Conservation (phyloP, 2,888 invertebrate species). For the Nomada lathburiana region DNA sequence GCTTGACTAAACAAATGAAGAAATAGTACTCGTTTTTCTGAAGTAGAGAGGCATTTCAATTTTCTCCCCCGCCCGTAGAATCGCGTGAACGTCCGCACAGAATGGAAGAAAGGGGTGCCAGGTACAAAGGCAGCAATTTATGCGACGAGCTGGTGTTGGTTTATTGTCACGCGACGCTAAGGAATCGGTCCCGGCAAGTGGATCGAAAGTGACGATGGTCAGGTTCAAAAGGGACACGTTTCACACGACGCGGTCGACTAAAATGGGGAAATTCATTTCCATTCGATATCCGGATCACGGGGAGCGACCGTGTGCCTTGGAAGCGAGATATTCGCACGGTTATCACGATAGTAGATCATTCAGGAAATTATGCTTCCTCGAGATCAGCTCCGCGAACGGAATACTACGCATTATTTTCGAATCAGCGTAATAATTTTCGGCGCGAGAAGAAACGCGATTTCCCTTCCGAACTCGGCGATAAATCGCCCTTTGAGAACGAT, state of each 20-base stretch:
- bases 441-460: no score
- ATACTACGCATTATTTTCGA: background rate
- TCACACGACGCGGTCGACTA: conserved; percentile 38
- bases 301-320: conserved; percentile 19
- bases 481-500: background rate
- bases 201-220: conserved; percentile 4
- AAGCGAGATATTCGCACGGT: background rate
- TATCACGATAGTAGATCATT: conserved; percentile 35
- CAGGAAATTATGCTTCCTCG: conserved; percentile 50
- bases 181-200: background rate
- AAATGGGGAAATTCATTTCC: conserved; percentile 68
- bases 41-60: no score
- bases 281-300: conserved; percentile 62
- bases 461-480: no score
- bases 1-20: no score
- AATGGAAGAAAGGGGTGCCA: conserved; percentile 9
- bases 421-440: background rate
- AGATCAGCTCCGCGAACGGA: background rate
- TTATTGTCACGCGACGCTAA: conserved; percentile 28
- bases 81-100: no score
- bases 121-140: conserved; percentile 21
- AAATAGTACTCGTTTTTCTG: no score
- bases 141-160: background rate
- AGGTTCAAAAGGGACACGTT: conserved; percentile 51
- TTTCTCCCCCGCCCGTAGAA: no score